Percentiles rank a stretch among this genome's conserved stretches.
phyloP scores from a whole-genome alignment of 2,113 vertebrate species.

The Podarcis muralis region DNA sequence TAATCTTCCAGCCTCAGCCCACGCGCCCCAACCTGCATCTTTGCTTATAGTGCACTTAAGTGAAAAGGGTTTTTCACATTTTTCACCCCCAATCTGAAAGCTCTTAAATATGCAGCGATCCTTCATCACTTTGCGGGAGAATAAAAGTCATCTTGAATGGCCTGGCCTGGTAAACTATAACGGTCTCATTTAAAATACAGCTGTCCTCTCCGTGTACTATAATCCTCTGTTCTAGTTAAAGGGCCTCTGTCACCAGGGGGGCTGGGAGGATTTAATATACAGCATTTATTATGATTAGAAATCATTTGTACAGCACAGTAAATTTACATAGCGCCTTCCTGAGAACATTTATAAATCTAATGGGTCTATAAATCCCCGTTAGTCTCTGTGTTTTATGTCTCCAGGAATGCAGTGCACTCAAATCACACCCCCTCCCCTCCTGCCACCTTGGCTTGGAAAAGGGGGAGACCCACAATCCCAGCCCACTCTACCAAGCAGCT shows the following conservation, averaged over 20 bases:
- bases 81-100: conserved; percentile 38
- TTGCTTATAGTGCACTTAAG: conserved; percentile 1
- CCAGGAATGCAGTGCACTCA: conserved; percentile 57
- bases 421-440: conserved; percentile 14
- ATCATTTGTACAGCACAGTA: conserved; percentile 72
- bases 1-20: conserved; percentile 39
- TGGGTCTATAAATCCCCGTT: conserved; percentile 69
- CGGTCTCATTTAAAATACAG: conserved; percentile 65
- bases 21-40: conserved; percentile 30
- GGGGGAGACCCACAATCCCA: conserved; percentile 19
- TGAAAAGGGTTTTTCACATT: conserved; percentile 1
- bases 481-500: background rate
- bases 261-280: conserved; percentile 68
- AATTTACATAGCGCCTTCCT: conserved; percentile 71
- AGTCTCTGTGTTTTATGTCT: conserved; percentile 63
- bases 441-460: conserved; percentile 30
- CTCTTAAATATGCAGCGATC: conserved; percentile 36
- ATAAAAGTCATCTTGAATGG: conserved; percentile 61
- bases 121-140: conserved; percentile 31
- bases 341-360: conserved; percentile 71
- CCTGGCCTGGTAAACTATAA: conserved; percentile 51
- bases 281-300: conserved; percentile 73
- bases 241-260: conserved; percentile 61
- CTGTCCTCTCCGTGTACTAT: conserved; percentile 57
- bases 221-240: conserved; percentile 70